Conservation (phyloP, 1,140 invertebrate genomes). For the Leptinotarsa undecemlineata region DNA sequence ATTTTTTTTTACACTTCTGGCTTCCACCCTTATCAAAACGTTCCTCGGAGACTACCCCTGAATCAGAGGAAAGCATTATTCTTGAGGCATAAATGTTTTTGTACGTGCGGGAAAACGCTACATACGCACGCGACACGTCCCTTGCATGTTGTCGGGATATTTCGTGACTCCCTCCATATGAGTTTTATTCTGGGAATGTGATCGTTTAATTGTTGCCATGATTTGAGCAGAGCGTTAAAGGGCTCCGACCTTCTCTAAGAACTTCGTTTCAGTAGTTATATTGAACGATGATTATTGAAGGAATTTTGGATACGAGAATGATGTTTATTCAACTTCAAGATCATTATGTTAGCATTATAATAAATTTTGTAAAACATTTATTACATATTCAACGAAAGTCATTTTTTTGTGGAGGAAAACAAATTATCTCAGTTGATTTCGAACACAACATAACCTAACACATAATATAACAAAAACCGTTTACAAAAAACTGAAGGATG, state of each 20-base stretch:
- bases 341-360: no score
- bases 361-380: no score
- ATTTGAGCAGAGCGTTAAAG: slow-evolving; percentile 31
- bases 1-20: slow-evolving; percentile 35
- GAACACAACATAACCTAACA: no score
- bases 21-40: slow-evolving; percentile 30
- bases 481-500: no score
- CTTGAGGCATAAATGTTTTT: slow-evolving; percentile 40
- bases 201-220: slow-evolving; percentile 39
- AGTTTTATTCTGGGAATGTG: slow-evolving; percentile 33
- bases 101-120: slow-evolving; percentile 44
- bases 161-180: slow-evolving; percentile 36
- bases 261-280: background rate
- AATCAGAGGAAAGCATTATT: slow-evolving; percentile 3
- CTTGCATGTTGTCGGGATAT: slow-evolving; percentile 33
- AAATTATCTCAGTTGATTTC: no score
- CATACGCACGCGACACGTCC: slow-evolving; percentile 40
- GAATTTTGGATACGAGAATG: no score
- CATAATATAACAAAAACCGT: no score
- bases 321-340: no score
- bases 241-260: background rate
- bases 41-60: slow-evolving; percentile 6
- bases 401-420: no score
- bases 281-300: background rate
- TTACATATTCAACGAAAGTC: no score